phyloP scores from a whole-genome alignment of 2,113 vertebrate genomes.

The Phrynocephalus versicolor region DNA sequence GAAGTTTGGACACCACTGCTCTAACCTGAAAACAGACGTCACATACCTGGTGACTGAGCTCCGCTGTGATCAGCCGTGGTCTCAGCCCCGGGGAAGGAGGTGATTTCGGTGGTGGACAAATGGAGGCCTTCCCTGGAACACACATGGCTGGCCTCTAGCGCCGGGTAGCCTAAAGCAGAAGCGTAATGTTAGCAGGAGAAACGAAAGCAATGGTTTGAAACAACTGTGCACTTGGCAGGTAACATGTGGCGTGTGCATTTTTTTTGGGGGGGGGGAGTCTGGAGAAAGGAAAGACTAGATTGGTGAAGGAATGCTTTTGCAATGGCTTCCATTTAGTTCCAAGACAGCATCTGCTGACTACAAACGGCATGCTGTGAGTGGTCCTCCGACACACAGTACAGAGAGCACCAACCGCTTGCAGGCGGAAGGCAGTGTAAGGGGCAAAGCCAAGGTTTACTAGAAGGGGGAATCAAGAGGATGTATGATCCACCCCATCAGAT shows the following conservation, averaged over 20 bases:
- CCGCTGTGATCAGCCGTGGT: conserved; percentile 65
- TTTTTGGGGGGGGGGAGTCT: too few relatives aligned
- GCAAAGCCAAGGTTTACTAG: background rate
- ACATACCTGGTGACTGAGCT: conserved; percentile 78
- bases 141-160: conserved; percentile 29
- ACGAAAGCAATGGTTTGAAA: accelerated
- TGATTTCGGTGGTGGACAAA: conserved; percentile 61
- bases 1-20: too few relatives aligned
- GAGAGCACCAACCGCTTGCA: too few relatives aligned
- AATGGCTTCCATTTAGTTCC: too few relatives aligned
- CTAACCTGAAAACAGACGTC: background rate
- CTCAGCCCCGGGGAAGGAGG: conserved; percentile 72
- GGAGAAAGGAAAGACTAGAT: background rate
- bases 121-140: conserved; percentile 61
- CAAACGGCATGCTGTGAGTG: too few relatives aligned
- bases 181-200: background rate
- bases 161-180: conserved; percentile 46
- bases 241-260: too few relatives aligned
- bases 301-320: background rate
- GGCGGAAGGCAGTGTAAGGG: background rate
- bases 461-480: too few relatives aligned
- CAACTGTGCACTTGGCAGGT: background rate
- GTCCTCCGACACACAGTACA: too few relatives aligned
- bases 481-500: too few relatives aligned
- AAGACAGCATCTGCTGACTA: background rate